A percentile compares a stretch with the other conserved stretches of the same genome.
Conservation (phyloP, 1,140 invertebrate species). For the Chironomus tepperi region DNA sequence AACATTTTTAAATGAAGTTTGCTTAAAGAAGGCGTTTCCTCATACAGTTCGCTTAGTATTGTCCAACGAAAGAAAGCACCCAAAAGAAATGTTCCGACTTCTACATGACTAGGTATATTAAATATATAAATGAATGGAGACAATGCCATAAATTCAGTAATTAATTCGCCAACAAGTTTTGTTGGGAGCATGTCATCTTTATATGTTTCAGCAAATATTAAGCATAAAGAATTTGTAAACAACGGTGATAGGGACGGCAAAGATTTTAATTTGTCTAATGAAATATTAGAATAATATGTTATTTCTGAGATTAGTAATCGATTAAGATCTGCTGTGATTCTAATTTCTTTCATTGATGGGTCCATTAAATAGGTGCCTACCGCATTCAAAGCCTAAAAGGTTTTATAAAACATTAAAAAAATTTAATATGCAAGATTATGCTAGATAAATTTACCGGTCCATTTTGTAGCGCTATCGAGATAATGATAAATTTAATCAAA, state of each 20-base stretch:
- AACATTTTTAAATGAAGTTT: slow-evolving; percentile 10
- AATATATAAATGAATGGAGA: not conserved
- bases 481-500: not conserved
- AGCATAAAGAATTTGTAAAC: not conserved
- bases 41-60: not conserved
- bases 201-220: not conserved
- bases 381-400: not conserved
- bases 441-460: not conserved
- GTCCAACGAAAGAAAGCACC: not conserved
- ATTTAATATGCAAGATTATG: not conserved
- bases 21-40: not conserved
- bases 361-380: not conserved
- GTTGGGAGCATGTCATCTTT: not conserved
- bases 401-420: not conserved
- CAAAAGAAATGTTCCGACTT: not conserved
- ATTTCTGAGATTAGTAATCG: not conserved
- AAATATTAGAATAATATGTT: not conserved
- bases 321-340: not conserved
- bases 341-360: not conserved
- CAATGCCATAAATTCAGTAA: not conserved
- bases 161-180: not conserved
- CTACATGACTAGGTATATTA: not conserved
- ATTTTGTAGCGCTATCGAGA: not conserved
- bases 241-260: not conserved
- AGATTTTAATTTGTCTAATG: not conserved